Conservation (phyloP, 2,113 vertebrate genomes). For the Hippopotamus amphibius region DNA sequence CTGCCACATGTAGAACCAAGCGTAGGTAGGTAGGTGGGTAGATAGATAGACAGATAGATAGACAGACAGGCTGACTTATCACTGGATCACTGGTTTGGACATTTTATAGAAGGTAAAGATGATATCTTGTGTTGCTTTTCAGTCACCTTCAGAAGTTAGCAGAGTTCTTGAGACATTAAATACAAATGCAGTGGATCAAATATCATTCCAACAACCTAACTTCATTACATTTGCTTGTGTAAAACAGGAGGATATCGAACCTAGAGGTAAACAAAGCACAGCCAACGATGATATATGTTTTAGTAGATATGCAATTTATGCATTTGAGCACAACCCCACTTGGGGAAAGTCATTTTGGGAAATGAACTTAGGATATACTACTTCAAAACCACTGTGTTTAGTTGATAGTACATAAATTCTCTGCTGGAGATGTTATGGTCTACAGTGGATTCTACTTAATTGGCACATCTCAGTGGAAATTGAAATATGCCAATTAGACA, state of each 20-base stretch:
- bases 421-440: slow-evolving; percentile 25
- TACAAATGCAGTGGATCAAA: neutral
- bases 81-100: neutral
- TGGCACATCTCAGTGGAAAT: slow-evolving; percentile 64
- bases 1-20: neutral
- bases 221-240: neutral
- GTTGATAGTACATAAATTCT: slow-evolving; percentile 60
- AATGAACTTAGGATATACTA: slow-evolving; percentile 43
- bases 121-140: neutral
- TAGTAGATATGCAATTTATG: neutral
- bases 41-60: neutral
- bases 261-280: neutral
- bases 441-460: slow-evolving; percentile 65
- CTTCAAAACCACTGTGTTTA: slow-evolving; percentile 29
- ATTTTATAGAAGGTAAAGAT: neutral
- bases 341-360: slow-evolving; percentile 21
- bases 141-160: neutral
- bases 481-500: slow-evolving; percentile 71
- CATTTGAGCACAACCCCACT: neutral
- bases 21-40: neutral
- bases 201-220: neutral
- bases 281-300: neutral
- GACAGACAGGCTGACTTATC: neutral
- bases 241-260: neutral
- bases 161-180: neutral